phyloP scores from a whole-genome alignment of 2,113 vertebrate species.

The Corythornis madagascariensis region DNA sequence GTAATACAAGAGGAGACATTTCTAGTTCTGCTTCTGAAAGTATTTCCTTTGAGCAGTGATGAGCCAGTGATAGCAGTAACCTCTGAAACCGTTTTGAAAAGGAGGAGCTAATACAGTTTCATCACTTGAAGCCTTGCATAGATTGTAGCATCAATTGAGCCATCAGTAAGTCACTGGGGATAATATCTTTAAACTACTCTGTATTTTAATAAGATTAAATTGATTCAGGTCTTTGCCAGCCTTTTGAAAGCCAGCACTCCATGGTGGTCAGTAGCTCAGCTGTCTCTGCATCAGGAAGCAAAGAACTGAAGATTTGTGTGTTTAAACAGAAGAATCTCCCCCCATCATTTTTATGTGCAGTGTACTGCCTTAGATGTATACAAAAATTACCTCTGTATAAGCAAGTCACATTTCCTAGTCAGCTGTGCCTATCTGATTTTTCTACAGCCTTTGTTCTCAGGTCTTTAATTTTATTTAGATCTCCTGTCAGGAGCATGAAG shows the following conservation, averaged over 20 bases:
- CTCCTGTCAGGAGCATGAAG: constrained; percentile 47
- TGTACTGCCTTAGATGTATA: neutral
- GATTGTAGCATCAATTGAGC: constrained; percentile 36
- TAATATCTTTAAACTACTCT: constrained; percentile 33
- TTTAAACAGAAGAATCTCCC: neutral
- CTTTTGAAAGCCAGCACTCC: neutral
- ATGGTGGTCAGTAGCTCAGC: neutral
- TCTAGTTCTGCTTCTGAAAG: constrained; percentile 60
- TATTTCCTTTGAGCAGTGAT: constrained; percentile 59
- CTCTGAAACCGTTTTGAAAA: constrained; percentile 42
- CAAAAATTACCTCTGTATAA: neutral
- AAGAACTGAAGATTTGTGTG: neutral
- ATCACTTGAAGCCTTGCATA: constrained; percentile 27
- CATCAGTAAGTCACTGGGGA: constrained; percentile 19
- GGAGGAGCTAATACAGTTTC: constrained; percentile 26
- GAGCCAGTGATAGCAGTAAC: constrained; percentile 46
- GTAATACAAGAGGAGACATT: constrained; percentile 57
- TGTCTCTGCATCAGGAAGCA: neutral
- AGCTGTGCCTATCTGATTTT: constrained; percentile 33
- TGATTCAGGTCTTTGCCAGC: neutral
- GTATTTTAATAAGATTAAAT: constrained; percentile 49
- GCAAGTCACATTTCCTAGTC: neutral
- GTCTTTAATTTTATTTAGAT: constrained; percentile 63
- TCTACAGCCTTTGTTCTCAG: constrained; percentile 51
- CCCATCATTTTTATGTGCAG: neutral